Evolutionary conservation across 2,113 vertebrate genomes (phyloP).

Genomic region (Lasiurus cinereus): DNA sequence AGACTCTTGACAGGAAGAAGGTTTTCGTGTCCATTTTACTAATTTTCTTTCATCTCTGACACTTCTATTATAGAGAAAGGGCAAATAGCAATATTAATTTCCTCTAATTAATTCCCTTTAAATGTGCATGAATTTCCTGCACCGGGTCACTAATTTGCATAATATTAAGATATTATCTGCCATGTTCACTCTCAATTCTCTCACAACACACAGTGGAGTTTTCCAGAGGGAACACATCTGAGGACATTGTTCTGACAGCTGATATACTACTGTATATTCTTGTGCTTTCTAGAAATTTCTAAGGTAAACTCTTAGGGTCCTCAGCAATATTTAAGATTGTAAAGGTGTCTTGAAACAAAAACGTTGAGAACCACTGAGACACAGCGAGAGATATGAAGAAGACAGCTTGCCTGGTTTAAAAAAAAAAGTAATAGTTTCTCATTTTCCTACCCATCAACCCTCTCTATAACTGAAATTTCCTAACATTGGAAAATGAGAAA

Average conservation of each 20-base stretch:
- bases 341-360: background rate
- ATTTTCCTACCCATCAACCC: background rate
- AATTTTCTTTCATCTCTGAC: too few species aligned
- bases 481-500: constrained; percentile 51
- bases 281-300: constrained; percentile 35
- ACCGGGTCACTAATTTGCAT: background rate
- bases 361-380: background rate
- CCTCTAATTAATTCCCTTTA: too few species aligned
- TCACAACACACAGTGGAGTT: background rate
- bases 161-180: background rate
- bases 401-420: background rate
- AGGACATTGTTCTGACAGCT: background rate
- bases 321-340: constrained; percentile 38
- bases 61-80: too few species aligned
- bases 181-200: background rate
- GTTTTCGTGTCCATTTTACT: too few species aligned
- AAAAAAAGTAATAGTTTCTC: background rate
- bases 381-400: background rate
- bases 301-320: constrained; percentile 10
- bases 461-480: background rate
- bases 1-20: too few species aligned
- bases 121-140: too few species aligned
- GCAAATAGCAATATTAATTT: too few species aligned
- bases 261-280: background rate
- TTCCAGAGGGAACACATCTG: background rate